phyloP scores from a whole-genome alignment of 2,113 vertebrate genomes.

The Promerops cafer region DNA sequence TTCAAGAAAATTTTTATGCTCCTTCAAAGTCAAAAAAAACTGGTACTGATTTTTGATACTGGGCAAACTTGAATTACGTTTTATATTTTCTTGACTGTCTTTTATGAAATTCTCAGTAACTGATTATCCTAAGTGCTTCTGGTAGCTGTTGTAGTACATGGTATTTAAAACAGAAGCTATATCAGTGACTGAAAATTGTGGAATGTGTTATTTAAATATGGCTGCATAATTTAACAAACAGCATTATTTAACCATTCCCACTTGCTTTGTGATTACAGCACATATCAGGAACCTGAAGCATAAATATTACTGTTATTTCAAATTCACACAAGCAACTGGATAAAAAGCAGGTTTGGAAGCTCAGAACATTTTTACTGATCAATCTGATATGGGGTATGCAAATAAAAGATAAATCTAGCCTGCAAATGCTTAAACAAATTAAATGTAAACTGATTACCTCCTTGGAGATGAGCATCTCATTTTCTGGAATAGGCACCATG shows the following conservation, averaged over 20 bases:
- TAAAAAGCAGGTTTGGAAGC: background rate
- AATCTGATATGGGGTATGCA: background rate
- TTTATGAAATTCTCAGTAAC: background rate
- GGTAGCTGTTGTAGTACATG: background rate
- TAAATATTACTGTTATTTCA: background rate
- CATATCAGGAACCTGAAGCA: background rate
- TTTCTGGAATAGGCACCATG: conserved; percentile 76
- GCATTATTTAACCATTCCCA: background rate
- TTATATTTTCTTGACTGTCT: background rate
- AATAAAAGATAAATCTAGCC: background rate
- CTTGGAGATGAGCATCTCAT: conserved; percentile 68
- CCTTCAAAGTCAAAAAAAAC: background rate
- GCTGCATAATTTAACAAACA: background rate
- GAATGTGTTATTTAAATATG: background rate
- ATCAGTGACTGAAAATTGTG: background rate
- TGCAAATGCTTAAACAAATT: background rate
- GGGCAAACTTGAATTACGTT: background rate
- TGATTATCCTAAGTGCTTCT: background rate
- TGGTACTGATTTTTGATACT: background rate
- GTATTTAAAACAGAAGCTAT: background rate
- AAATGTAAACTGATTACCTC: conserved; percentile 63
- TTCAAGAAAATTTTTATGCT: background rate
- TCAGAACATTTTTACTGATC: background rate
- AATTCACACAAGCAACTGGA: background rate
- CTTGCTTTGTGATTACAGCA: background rate